Percentiles rank a stretch among this genome's conserved stretches.
These are phyloP conservation scores for Dryococelus australis DNA, from an alignment of 2,888 invertebrate genomes.

Conservation along the genomic window DNA sequence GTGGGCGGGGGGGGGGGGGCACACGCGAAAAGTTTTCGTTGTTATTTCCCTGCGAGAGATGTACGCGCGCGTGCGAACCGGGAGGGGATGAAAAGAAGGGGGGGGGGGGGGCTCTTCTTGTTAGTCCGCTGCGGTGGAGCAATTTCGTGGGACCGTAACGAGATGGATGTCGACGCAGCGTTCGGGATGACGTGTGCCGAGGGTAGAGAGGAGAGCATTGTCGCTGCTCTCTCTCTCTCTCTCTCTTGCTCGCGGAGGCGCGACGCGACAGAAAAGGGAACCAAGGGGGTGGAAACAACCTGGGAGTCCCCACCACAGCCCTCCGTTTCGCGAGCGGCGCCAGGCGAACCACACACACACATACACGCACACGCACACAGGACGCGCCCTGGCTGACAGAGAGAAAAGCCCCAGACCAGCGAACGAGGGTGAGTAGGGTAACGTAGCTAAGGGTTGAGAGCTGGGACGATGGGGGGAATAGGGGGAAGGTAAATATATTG, in stretches of 20 bases:
- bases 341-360: not conserved
- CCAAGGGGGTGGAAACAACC: not conserved
- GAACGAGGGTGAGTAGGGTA: not conserved
- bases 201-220: too few relatives aligned
- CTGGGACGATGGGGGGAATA: not conserved
- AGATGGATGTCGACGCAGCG: not conserved
- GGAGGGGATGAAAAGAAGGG: too few relatives aligned
- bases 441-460: not conserved
- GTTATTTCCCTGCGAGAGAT: too few relatives aligned
- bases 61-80: too few relatives aligned
- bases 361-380: not conserved
- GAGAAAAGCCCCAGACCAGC: not conserved
- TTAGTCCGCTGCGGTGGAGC: not conserved
- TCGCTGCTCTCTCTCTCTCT: not conserved
- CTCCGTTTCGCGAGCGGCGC: not conserved
- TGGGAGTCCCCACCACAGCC: not conserved
- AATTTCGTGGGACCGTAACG: not conserved
- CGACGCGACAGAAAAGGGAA: not conserved
- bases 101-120: not conserved
- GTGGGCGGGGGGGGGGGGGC: too few relatives aligned
- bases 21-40: too few relatives aligned
- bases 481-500: slow-evolving; percentile 1
- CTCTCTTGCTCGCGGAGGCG: not conserved
- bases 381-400: not conserved
- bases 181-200: not conserved